Percentiles rank a stretch among this genome's conserved stretches.
phyloP scores from a whole-genome alignment of 1,140 invertebrate species.

The Drosophila kanapiae region DNA sequence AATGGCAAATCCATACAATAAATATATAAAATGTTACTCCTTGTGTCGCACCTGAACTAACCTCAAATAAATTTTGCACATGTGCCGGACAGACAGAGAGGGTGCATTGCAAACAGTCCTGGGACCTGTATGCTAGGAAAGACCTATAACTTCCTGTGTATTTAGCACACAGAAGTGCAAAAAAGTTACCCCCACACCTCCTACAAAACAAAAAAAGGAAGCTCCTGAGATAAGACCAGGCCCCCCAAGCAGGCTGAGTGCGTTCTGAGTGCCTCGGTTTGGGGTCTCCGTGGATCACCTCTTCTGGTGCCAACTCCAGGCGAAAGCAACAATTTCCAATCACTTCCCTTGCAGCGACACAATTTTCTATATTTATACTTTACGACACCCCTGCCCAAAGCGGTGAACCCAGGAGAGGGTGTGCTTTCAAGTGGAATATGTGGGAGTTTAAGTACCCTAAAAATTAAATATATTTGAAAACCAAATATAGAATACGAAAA shows the following conservation, averaged over 20 bases:
- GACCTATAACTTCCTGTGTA: constrained; percentile 53
- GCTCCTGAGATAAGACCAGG: constrained; percentile 11
- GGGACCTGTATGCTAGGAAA: constrained; percentile 13
- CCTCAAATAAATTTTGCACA: constrained; percentile 82
- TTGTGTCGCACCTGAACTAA: constrained; percentile 82
- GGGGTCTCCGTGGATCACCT: constrained; percentile 30
- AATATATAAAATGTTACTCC: constrained; percentile 83
- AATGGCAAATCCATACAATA: constrained; percentile 83
- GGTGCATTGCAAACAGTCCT: constrained; percentile 49
- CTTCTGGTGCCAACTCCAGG: constrained; percentile 42
- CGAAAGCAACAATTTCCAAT: constrained; percentile 81
- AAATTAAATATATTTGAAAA: neutral
- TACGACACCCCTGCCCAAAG: constrained; percentile 52
- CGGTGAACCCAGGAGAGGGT: neutral
- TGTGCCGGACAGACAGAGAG: constrained; percentile 50
- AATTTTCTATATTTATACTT: constrained; percentile 81
- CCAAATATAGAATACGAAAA: neutral
- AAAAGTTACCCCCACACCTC: constrained; percentile 22
- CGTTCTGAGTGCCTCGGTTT: constrained; percentile 61
- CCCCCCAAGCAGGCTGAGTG: constrained; percentile 21
- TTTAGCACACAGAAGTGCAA: constrained; percentile 48
- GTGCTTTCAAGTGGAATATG: neutral
- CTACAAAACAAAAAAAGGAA: constrained; percentile 13
- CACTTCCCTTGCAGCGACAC: constrained; percentile 82
- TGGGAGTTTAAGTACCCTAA: constrained; percentile 13